These are phyloP conservation scores for Tapera naevia DNA, from an alignment of 2,797 vertebrate genomes.

Conservation along the genomic window DNA sequence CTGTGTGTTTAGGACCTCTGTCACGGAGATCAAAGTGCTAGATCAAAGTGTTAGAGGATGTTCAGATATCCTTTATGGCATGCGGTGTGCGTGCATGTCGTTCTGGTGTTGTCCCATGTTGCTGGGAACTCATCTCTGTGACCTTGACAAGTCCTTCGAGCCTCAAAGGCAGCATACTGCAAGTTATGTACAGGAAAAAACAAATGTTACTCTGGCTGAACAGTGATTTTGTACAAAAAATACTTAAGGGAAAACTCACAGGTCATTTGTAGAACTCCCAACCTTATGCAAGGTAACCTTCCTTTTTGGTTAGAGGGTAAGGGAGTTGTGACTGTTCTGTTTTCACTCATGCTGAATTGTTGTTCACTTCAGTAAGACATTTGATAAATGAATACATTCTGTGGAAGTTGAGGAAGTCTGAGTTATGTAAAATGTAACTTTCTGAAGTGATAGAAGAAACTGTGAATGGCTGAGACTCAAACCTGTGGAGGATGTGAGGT, in stretches of 20 bases:
- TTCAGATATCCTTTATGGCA: not conserved
- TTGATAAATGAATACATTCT: not conserved
- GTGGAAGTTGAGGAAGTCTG: not conserved
- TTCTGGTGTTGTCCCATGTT: not conserved
- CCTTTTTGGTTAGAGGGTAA: not conserved
- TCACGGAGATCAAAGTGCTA: not conserved
- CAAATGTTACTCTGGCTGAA: not conserved
- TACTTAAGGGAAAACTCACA: not conserved
- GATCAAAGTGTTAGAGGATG: not conserved
- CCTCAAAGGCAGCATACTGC: not conserved
- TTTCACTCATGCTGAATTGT: not conserved
- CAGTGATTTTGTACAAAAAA: not conserved
- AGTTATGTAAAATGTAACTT: not conserved
- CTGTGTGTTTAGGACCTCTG: not conserved
- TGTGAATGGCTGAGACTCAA: not conserved
- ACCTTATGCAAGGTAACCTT: not conserved
- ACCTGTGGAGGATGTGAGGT: not conserved
- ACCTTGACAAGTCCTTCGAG: not conserved
- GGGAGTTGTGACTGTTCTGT: not conserved
- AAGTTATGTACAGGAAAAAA: not conserved
- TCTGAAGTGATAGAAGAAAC: not conserved
- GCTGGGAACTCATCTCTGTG: not conserved
- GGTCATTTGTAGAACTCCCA: not conserved
- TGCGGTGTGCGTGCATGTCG: fast-evolving
- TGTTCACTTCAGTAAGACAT: not conserved